Evolutionary conservation across 35 echinoderm and acorn worm species (phyloP).

Genomic region (Diadema setosum): DNA sequence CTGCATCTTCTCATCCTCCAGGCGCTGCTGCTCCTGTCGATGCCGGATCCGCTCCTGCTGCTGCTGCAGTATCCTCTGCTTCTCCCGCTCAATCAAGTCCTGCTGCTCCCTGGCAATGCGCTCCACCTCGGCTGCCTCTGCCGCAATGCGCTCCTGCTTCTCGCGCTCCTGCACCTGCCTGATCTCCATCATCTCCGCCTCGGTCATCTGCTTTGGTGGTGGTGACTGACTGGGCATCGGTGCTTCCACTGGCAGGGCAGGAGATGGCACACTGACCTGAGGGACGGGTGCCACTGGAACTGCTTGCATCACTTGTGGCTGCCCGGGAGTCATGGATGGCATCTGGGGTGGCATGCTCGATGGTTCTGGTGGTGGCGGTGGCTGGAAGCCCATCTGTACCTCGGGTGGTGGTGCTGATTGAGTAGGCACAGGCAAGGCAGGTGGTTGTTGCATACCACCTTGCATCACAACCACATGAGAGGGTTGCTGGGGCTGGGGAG

Average conservation of each 20-base stretch:
- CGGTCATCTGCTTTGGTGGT: background rate
- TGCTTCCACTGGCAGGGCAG: background rate
- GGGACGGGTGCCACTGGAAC: background rate
- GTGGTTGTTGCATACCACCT: background rate
- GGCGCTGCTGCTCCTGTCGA: constrained; percentile 75
- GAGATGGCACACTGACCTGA: background rate
- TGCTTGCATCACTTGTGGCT: background rate
- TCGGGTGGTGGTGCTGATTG: background rate
- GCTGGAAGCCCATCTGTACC: background rate
- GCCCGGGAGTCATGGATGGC: background rate
- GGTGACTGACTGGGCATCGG: background rate
- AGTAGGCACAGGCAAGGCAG: background rate
- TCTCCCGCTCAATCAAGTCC: constrained; percentile 89
- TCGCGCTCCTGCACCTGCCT: constrained; percentile 4
- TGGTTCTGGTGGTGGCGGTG: background rate
- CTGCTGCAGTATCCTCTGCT: constrained; percentile 85
- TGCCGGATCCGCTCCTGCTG: constrained; percentile 83
- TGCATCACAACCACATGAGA: constrained; percentile 5
- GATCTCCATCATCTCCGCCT: constrained; percentile 8
- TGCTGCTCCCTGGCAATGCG: constrained; percentile 53
- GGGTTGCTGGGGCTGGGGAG: background rate
- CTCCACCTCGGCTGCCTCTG: constrained; percentile 15
- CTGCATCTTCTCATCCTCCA: constrained; percentile 73
- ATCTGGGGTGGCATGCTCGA: background rate
- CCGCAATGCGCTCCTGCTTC: constrained; percentile 7